Conservation (phyloP, 2,113 vertebrate genomes). For the Calonectris borealis region DNA sequence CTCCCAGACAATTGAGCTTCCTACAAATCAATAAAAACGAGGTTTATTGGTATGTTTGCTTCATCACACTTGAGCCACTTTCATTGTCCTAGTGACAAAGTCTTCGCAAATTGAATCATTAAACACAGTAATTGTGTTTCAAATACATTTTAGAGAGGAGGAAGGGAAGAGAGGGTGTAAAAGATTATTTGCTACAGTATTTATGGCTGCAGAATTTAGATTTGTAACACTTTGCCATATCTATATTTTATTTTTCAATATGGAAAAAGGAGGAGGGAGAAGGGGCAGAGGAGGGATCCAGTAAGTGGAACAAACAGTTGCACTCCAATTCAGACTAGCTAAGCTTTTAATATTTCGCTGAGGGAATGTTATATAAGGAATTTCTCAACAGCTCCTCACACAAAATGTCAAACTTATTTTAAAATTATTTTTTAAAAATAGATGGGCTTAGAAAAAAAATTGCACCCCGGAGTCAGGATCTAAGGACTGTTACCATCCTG, state of each 20-base stretch:
- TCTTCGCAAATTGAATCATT: slow-evolving; percentile 55
- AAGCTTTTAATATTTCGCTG: slow-evolving; percentile 42
- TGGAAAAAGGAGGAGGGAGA: not conserved
- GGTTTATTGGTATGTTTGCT: slow-evolving; percentile 58
- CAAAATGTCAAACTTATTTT: slow-evolving; percentile 59
- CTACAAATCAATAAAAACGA: slow-evolving; percentile 70
- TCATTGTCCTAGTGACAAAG: slow-evolving; percentile 31
- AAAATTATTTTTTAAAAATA: slow-evolving; percentile 60
- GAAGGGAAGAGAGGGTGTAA: not conserved
- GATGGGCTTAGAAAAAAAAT: not conserved
- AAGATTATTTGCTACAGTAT: not conserved
- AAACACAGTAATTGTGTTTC: slow-evolving; percentile 60
- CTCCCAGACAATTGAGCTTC: slow-evolving; percentile 63
- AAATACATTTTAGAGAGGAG: slow-evolving; percentile 27
- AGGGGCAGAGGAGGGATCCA: not conserved
- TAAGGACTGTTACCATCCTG: slow-evolving; percentile 35
- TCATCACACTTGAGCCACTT: slow-evolving; percentile 38
- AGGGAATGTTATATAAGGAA: slow-evolving; percentile 54
- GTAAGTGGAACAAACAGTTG: slow-evolving; percentile 22
- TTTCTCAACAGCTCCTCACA: slow-evolving; percentile 26
- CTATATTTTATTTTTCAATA: slow-evolving; percentile 4
- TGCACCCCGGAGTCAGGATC: slow-evolving; percentile 11
- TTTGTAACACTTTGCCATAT: not conserved
- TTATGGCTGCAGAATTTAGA: slow-evolving; percentile 23
- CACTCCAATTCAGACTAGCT: slow-evolving; percentile 7